Base-by-base conservation (phyloP, 2,113 vertebrate species). In the Charina bottae region DNA sequence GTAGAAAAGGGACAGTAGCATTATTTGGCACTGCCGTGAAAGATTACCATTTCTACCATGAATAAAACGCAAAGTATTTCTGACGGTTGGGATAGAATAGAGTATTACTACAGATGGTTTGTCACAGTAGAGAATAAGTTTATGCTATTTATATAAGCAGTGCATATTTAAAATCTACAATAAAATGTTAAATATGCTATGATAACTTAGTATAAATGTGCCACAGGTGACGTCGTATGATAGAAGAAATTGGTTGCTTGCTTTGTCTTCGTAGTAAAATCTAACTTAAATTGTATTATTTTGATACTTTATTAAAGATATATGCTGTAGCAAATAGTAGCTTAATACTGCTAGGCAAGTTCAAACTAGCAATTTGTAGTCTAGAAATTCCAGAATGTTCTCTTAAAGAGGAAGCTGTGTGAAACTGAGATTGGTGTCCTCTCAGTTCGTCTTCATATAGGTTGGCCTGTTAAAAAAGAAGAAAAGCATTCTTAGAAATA, bases 1-100 rank as follows among this genome's bases (percentile, higher is more conserved):
- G 64, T 92, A 96, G 96, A 97, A 95, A 94, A 95, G 95, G 94
- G 93, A 96, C 86, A 90, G 0, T 94, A 87, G 89, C 89, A 92
- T 89, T 95, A 93, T 95, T 93, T 95, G 92, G 92, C 93, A 93
- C 72, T 95, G 87, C 46, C 93, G 68, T 92, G 96, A 93, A 94
- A 97, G 92, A 87, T 83, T 83, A 96, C 91, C 91, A 33, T 96
- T 96, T 92, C 93, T 94, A 92, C 93, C 28, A 95, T 90, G 88
- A 58, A 88, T 78, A 94, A 21, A 95, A 15, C 92, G 88, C 95
- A 62, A 92, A 93, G 88, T 94, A 90, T 92, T 88, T 93, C 49
- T 60, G 54, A 53, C 6, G 13, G 28, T 28, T 84, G 8, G 17
- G n/a, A 33, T 49, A 83, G 58, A 15, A 42, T 89, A 55, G 89